Evolutionary conservation across 2,888 invertebrate genomes (phyloP).

Genomic region (Sarcophaga carnaria): DNA sequence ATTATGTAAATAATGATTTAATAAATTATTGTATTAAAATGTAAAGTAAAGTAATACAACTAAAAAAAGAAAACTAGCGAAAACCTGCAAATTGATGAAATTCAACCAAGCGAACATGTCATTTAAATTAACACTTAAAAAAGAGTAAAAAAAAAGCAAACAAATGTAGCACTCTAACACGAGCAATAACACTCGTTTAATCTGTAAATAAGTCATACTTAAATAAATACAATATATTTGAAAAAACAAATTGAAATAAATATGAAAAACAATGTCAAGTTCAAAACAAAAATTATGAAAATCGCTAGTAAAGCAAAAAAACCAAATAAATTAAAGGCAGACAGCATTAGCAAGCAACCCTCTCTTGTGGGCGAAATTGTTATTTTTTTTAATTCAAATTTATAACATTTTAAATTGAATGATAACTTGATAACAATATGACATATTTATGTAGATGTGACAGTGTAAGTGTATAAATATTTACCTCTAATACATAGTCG

Average conservation of each 20-base stretch:
- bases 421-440: background rate
- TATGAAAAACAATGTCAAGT: conserved; percentile 52
- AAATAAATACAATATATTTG: background rate
- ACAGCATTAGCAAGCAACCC: background rate
- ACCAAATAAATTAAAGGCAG: conserved; percentile 9
- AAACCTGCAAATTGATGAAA: conserved; percentile 33
- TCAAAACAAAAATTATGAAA: conserved; percentile 29
- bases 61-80: conserved; percentile 5
- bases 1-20: conserved; percentile 12
- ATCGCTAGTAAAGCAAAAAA: conserved; percentile 2
- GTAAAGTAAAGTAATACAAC: conserved; percentile 13
- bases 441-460: background rate
- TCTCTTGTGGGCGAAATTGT: background rate
- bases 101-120: conserved; percentile 43
- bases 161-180: conserved; percentile 12
- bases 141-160: background rate
- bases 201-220: background rate
- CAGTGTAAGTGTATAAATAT: conserved; percentile 45
- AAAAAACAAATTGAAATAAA: background rate
- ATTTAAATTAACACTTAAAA: conserved; percentile 63
- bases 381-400: conserved; percentile 37
- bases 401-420: conserved; percentile 29
- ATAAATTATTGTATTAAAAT: background rate
- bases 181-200: background rate
- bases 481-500: conserved; percentile 82